Conservation (phyloP, 2,888 invertebrate genomes). For the Troilus luridus region DNA sequence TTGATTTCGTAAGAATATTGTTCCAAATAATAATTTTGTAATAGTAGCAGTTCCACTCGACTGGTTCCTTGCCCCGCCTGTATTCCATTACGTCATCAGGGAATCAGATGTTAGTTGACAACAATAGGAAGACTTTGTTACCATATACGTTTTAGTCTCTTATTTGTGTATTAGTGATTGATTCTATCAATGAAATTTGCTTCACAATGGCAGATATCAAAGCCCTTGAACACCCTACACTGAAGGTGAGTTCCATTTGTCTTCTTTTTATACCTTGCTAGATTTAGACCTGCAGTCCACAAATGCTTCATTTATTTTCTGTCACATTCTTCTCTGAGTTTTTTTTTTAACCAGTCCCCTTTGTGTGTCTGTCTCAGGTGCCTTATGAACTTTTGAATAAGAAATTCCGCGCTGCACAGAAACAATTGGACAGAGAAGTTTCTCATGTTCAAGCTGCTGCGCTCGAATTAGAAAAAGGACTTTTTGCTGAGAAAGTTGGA, state of each 20-base stretch:
- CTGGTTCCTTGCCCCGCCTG: slow-evolving; percentile 18
- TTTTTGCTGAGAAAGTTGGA: slow-evolving; percentile 74
- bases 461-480: slow-evolving; percentile 82
- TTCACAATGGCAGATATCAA: slow-evolving; percentile 88
- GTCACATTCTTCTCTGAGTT: not conserved
- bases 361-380: slow-evolving; percentile 75
- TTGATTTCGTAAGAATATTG: not conserved
- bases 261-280: slow-evolving; percentile 23
- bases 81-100: slow-evolving; percentile 47
- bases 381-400: slow-evolving; percentile 99
- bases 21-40: not conserved
- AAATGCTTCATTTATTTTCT: slow-evolving; percentile 31
- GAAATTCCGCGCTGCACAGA: slow-evolving; percentile 95
- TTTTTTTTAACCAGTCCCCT: not conserved
- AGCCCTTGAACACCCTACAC: slow-evolving; percentile 94
- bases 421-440: slow-evolving; percentile 92
- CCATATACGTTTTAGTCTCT: not conserved
- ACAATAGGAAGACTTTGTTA: slow-evolving; percentile 48
- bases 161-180: not conserved
- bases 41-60: slow-evolving; percentile 12
- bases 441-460: slow-evolving; percentile 88
- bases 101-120: slow-evolving; percentile 59
- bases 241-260: slow-evolving; percentile 78
- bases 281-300: slow-evolving; percentile 10
- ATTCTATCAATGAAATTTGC: slow-evolving; percentile 48